Evolutionary conservation across 1,140 invertebrate genomes (phyloP).

Genomic region (Lithobius niger): DNA sequence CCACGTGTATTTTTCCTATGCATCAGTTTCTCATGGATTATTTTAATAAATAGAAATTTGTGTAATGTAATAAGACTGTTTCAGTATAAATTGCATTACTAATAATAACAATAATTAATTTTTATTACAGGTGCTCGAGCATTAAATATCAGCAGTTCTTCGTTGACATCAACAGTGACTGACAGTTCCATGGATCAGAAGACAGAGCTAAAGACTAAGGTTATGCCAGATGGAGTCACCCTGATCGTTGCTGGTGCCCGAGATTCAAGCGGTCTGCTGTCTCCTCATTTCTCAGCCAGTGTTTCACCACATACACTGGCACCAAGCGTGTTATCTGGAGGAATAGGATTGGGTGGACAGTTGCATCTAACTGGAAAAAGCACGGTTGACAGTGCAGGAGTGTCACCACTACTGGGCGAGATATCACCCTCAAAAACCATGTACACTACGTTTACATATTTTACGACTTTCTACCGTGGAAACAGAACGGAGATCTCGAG

Average conservation of each 20-base stretch:
- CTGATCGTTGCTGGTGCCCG: conserved; percentile 57
- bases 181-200: conserved; percentile 9
- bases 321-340: too few species aligned
- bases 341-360: too few species aligned
- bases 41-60: too few species aligned
- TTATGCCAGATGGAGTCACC: conserved; percentile 85
- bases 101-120: neutral
- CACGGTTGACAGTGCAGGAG: too few species aligned
- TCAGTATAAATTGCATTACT: too few species aligned
- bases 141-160: conserved; percentile 15
- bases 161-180: conserved; percentile 9
- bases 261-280: neutral
- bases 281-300: too few species aligned
- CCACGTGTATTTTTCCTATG: too few species aligned
- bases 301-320: too few species aligned
- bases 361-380: too few species aligned
- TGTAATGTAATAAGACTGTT: too few species aligned
- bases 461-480: conserved; percentile 50
- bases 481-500: conserved; percentile 48
- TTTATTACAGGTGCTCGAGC: conserved; percentile 13
- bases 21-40: too few species aligned
- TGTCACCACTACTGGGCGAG: too few species aligned
- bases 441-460: conserved; percentile 55
- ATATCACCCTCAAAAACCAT: conserved; percentile 44
- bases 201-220: conserved; percentile 56